These are phyloP conservation scores for Hypanus sabinus DNA, from an alignment of 2,113 vertebrate species.

Conservation along the genomic window DNA sequence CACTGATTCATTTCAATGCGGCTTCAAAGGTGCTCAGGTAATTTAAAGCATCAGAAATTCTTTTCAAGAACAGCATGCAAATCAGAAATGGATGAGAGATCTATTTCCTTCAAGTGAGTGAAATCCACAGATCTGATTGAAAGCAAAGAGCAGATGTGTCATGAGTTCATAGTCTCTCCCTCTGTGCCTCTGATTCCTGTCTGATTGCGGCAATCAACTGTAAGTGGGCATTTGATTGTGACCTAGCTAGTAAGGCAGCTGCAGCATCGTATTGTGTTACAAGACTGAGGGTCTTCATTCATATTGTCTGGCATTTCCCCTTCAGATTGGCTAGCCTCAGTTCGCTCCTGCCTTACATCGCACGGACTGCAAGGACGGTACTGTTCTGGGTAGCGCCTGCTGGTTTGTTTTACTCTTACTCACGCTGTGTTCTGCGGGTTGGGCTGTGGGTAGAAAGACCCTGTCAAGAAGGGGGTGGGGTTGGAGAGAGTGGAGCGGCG, in stretches of 20 bases:
- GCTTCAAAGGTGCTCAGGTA: too few species aligned
- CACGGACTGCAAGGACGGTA: not conserved
- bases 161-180: not conserved
- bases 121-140: conserved; percentile 16
- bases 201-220: not conserved
- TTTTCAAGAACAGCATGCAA: not conserved
- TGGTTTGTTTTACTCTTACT: too few species aligned
- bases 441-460: too few species aligned
- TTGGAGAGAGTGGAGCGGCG: too few species aligned
- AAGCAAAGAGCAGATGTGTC: not conserved
- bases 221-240: conserved; percentile 11
- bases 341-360: not conserved
- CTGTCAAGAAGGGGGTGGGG: too few species aligned
- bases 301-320: not conserved
- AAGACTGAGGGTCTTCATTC: not conserved
- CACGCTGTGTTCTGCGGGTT: too few species aligned
- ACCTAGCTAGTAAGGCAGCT: not conserved
- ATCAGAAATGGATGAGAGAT: not conserved
- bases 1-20: too few species aligned
- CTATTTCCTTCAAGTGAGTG: conserved; percentile 12
- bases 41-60: too few species aligned
- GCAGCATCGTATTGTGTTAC: not conserved
- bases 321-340: not conserved
- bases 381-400: too few species aligned
- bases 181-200: not conserved